Percentiles rank a stretch among this genome's conserved stretches.
These are phyloP conservation scores for Cacatua alba DNA, from an alignment of 2,113 vertebrate species.

Conservation along the genomic window DNA sequence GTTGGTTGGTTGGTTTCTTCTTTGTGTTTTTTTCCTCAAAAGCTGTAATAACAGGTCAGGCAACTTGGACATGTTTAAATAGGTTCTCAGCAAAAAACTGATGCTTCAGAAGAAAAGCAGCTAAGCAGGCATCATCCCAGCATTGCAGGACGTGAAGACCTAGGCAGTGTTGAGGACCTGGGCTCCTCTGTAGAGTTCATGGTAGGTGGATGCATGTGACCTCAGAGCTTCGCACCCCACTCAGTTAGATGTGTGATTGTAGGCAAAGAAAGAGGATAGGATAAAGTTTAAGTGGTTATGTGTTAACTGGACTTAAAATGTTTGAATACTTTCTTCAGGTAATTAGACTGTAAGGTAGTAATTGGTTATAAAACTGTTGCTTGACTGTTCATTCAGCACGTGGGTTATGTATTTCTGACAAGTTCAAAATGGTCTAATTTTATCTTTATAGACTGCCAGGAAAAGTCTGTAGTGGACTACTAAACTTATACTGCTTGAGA, in stretches of 20 bases:
- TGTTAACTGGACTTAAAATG: background rate
- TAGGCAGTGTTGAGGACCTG: background rate
- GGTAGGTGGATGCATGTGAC: background rate
- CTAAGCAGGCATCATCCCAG: background rate
- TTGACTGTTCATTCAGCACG: background rate
- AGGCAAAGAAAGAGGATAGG: background rate
- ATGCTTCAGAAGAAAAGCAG: background rate
- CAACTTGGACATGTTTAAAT: background rate
- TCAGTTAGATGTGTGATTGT: rapidly evolving
- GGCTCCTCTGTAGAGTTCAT: rapidly evolving
- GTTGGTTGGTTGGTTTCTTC: too few relatives aligned
- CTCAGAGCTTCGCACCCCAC: background rate
- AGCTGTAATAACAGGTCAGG: background rate
- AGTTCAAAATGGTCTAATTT: background rate
- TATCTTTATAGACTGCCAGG: background rate
- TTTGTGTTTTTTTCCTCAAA: background rate
- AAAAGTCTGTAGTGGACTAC: background rate
- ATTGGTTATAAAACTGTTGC: background rate
- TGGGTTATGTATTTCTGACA: background rate
- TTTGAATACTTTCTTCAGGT: background rate
- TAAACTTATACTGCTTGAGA: background rate
- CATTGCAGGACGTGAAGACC: background rate
- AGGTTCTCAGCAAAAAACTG: background rate
- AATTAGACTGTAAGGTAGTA: background rate
- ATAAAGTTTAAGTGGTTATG: background rate